A percentile compares a stretch with the other conserved stretches of the same genome.
Evolutionary conservation across 2,797 vertebrate genomes (phyloP).

Genomic region (Siniperca obscura): DNA sequence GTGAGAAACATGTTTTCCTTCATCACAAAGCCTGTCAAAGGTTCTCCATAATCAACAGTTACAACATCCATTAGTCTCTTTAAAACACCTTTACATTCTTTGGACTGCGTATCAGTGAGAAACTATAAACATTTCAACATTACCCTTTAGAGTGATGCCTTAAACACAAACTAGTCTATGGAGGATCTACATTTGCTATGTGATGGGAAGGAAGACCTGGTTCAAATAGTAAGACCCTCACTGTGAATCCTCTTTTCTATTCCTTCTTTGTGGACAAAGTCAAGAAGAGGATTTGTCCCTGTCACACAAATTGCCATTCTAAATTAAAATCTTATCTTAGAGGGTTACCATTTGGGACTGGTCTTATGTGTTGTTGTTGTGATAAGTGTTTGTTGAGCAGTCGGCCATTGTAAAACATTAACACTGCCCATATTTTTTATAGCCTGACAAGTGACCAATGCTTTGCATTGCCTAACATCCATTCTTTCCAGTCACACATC

Average conservation of each 20-base stretch:
- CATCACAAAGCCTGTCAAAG: conserved; percentile 63
- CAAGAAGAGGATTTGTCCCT: not conserved
- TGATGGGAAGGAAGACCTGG: conserved; percentile 64
- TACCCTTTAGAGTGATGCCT: conserved; percentile 58
- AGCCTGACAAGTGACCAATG: conserved; percentile 64
- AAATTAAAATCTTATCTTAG: conserved; percentile 9
- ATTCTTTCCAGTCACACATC: conserved; percentile 61
- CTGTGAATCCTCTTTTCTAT: not conserved
- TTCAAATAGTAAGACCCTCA: conserved; percentile 54
- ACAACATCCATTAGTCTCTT: conserved; percentile 81
- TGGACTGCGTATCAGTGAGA: conserved; percentile 82
- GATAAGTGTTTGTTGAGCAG: conserved; percentile 57
- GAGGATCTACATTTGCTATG: conserved; percentile 53
- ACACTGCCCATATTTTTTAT: conserved; percentile 31
- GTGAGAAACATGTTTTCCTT: conserved; percentile 69
- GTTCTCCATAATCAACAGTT: conserved; percentile 59
- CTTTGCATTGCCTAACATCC: conserved; percentile 70
- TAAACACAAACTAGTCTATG: conserved; percentile 61
- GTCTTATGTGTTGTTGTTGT: conserved; percentile 50
- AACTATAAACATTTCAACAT: conserved; percentile 68
- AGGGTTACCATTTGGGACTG: conserved; percentile 49
- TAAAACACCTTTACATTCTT: conserved; percentile 83
- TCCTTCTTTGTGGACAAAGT: conserved; percentile 22
- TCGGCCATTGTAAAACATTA: conserved; percentile 66
- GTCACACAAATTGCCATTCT: not conserved